Evolutionary conservation across 2,113 vertebrate species (phyloP), one percentile per base, ranked within the genome.

Genomic region (Otocyon megalotis): DNA sequence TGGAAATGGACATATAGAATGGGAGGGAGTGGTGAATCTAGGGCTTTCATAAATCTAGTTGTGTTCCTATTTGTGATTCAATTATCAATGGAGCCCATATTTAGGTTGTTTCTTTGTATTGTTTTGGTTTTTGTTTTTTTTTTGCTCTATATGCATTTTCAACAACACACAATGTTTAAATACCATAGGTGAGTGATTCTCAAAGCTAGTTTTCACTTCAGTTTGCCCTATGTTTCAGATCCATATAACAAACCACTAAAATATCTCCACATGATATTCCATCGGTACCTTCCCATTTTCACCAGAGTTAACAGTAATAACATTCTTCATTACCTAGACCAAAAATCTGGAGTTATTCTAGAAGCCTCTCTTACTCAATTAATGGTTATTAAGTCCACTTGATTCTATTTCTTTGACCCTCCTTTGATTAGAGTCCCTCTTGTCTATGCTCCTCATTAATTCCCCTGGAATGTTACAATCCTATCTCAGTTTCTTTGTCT

Each of bases 1-100:
- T 74, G 13, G 53, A 90, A 90, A 88, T 30, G 5, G 28, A 89
- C 14, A 83, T 28, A 26, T 8, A 72, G 30, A 56, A 11, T 54
- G 13, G 9, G 1, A 77, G 13, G 30, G 9, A 62, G 2, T 4
- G 90, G 84, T 32, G 35, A 82, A 12, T 67, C 8, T 48, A 11
- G 35, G 67, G 37, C 22, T 88, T 95, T 89, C 76, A 94, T 76
- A 93, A 77, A 94, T 76, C 80, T 10, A 60, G 2, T 2, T 85
- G 5, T 71, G 2, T 54, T 95, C 1, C 26, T 56, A 74, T 79
- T 43, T 84, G 13, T 58, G 35, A 82, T 83, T 77, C 11, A 80
- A 32, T 93, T 76, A 93, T n/a, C 5, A 81, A 6, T 32, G 24
- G 37, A 14, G 22, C 74, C 20, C 2, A 53, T 83, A 65, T 58